Evolutionary conservation across 2,113 vertebrate species (phyloP), one percentile per base, ranked within the genome.

Genomic region (Perognathus longimembris): DNA sequence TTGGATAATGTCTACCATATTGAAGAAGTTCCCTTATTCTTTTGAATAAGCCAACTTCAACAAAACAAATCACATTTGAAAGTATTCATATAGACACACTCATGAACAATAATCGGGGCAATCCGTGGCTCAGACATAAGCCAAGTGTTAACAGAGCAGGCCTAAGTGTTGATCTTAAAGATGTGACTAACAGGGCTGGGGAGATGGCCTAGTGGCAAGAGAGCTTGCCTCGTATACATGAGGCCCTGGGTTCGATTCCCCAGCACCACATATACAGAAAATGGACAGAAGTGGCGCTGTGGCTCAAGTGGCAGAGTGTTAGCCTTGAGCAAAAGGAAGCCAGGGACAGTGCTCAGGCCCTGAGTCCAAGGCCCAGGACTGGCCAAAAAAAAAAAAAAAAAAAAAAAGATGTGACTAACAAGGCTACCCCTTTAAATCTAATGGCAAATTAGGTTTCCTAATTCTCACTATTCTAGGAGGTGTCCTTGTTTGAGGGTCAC

Each of bases 181-280:
- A 63, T 2, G 0, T 17, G 17, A 3, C 10, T 67, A 22, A 4
- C 0, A 32, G 66, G 69, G 0, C 7, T 38, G 63, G n/a, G n/a
- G n/a, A n/a, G n/a, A n/a, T n/a, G n/a, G n/a, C n/a, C n/a, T n/a
- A n/a, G n/a, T n/a, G n/a, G n/a, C n/a, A n/a, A n/a, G n/a, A n/a
- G n/a, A n/a, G n/a, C n/a, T n/a, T n/a, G n/a, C n/a, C n/a, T n/a
- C n/a, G n/a, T n/a, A n/a, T n/a, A n/a, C n/a, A n/a, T n/a, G n/a
- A n/a, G n/a, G n/a, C n/a, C n/a, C n/a, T n/a, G n/a, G n/a, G n/a
- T n/a, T n/a, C n/a, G n/a, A n/a, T n/a, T n/a, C n/a, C n/a, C n/a
- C n/a, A n/a, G n/a, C n/a, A n/a, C n/a, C n/a, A n/a, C n/a, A n/a
- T n/a, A n/a, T n/a, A n/a, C n/a, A n/a, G n/a, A n/a, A n/a, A n/a